These are phyloP conservation scores for Pelvicachromis taeniatus DNA, from an alignment of 2,113 vertebrate species.

Conservation along the genomic window DNA sequence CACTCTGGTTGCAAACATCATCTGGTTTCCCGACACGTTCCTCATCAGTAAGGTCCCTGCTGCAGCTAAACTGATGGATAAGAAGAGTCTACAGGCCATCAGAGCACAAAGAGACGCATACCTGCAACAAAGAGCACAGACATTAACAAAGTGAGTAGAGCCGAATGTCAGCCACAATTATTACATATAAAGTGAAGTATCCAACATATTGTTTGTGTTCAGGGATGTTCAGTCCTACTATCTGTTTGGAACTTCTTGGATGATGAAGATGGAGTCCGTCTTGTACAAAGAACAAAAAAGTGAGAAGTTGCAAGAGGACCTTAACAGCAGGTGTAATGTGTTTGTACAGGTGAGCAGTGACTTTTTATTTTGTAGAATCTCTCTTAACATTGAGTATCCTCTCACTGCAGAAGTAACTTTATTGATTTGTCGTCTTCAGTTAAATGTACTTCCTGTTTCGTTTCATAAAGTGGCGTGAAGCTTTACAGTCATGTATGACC, in stretches of 20 bases:
- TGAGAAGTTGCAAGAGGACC: constrained; percentile 88
- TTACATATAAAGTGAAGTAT: neutral
- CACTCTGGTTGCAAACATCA: constrained; percentile 92
- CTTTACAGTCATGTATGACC: neutral
- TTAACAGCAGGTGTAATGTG: constrained; percentile 89
- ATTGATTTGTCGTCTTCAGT: neutral
- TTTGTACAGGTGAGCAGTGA: constrained; percentile 87
- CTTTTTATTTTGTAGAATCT: neutral
- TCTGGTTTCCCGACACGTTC: constrained; percentile 96
- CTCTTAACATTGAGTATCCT: neutral
- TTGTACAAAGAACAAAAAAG: constrained; percentile 85
- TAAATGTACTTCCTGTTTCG: neutral
- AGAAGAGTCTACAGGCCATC: constrained; percentile 86
- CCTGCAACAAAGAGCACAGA: constrained; percentile 89
- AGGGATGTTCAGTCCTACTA: constrained; percentile 98
- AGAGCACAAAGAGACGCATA: constrained; percentile 84
- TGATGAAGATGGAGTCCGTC: constrained; percentile 99
- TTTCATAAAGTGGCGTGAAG: neutral
- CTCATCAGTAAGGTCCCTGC: constrained; percentile 85
- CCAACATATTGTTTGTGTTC: constrained; percentile 1
- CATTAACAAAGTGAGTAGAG: constrained; percentile 84
- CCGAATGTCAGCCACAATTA: neutral
- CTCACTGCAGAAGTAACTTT: neutral
- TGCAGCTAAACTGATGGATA: constrained; percentile 92
- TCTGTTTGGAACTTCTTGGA: constrained; percentile 96